These are phyloP conservation scores for Gasterosteus aculeatus DNA, from an alignment of 2,113 vertebrate species.

Conservation along the genomic window DNA sequence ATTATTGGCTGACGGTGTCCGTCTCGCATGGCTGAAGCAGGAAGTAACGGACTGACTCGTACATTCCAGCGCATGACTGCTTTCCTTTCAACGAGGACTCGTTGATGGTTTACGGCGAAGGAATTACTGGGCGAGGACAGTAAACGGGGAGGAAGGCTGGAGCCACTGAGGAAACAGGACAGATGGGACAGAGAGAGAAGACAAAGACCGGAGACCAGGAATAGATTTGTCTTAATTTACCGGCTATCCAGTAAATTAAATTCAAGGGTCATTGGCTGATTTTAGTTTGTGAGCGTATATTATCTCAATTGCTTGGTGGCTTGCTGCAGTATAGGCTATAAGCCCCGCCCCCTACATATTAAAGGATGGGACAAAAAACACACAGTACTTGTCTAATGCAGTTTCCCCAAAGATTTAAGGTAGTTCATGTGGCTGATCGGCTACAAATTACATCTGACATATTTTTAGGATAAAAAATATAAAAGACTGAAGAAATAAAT, in stretches of 20 bases:
- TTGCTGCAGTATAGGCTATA: no score
- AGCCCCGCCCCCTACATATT: no score
- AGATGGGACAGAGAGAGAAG: background rate
- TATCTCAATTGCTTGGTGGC: no score
- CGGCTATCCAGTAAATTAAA: background rate
- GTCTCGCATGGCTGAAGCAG: background rate
- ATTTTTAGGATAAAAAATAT: no score
- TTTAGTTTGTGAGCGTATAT: background rate
- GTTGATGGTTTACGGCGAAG: background rate
- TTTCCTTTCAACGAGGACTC: constrained; percentile 24
- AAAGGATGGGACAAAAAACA: no score
- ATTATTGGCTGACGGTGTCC: background rate
- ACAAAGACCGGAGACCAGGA: background rate
- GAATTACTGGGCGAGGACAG: constrained; percentile 2
- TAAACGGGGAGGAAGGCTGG: background rate
- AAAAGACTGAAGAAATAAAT: no score
- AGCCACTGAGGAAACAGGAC: background rate
- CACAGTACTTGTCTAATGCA: no score
- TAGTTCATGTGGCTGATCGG: no score
- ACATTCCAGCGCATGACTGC: constrained; percentile 7
- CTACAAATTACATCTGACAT: no score
- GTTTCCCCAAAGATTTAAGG: no score
- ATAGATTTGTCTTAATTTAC: background rate
- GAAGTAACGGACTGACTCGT: background rate
- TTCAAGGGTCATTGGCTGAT: background rate